Evolutionary conservation across 2,797 vertebrate genomes (phyloP).

Genomic region (Pangasius sanitwongsei): DNA sequence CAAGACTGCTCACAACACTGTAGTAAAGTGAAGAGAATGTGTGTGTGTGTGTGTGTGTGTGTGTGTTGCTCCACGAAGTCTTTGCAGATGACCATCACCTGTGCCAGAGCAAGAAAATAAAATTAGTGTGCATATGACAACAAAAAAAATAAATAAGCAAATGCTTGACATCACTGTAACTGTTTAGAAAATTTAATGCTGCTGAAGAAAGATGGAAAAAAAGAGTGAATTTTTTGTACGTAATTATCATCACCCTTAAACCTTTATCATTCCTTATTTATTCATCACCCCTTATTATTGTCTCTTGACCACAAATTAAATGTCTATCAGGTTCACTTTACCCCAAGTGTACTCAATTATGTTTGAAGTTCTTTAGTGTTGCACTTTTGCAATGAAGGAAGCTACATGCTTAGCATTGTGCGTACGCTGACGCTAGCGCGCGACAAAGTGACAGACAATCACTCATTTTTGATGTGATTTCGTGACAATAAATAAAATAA

Average conservation of each 20-base stretch:
- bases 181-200: neutral
- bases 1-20: slow-evolving; percentile 11
- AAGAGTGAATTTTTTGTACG: neutral
- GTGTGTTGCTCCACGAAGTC: slow-evolving; percentile 11
- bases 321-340: neutral
- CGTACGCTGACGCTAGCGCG: neutral
- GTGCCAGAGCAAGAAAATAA: slow-evolving; percentile 39
- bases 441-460: no score
- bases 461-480: no score
- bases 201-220: neutral
- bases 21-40: neutral
- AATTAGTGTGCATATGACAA: neutral
- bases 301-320: neutral
- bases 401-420: no score
- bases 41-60: neutral
- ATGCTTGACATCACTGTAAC: neutral
- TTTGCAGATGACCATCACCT: slow-evolving; percentile 19
- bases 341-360: neutral
- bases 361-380: neutral
- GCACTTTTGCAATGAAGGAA: neutral
- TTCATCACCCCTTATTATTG: neutral
- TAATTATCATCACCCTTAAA: neutral
- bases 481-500: no score
- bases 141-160: neutral
- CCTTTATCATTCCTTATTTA: neutral